Evolutionary conservation across 2,113 vertebrate species (phyloP), one percentile per base, ranked within the genome.

Genomic region (Ictidomys tridecemlineatus): DNA sequence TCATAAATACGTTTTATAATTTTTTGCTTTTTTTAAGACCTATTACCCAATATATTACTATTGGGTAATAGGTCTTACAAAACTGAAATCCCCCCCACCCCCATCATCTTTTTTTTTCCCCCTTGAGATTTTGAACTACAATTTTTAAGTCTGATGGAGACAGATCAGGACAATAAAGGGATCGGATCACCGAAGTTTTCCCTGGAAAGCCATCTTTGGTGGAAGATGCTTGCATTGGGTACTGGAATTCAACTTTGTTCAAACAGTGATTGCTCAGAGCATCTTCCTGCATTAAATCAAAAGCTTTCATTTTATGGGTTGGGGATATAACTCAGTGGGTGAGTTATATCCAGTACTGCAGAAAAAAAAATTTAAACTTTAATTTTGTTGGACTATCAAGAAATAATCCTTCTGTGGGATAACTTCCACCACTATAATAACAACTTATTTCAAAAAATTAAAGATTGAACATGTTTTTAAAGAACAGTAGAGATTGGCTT

Each of bases 1-100:
- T 34, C 63, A 56, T 86, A 90, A 39, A 51, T 87, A 77, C 86
- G 56, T 96, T 94, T 90, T 93, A 70, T 26, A 65, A 34, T n/a
- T 13, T 89, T 85, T 83, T 88, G 17, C n/a, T 74, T 69, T 11
- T 45, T 65, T 65, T 42, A 70, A 82, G 2, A 22, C 14, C 42
- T 34, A 70, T n/a, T n/a, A n/a, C n/a, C n/a, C n/a, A n/a, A n/a
- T 12, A 16, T 32, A 18, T n/a, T 85, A n/a, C 34, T 69, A 34
- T 56, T 76, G 26, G 32, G 37, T 58, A 58, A 32, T 77, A 48
- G 3, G 0, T 45, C 65, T 85, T 74, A 63, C 56, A 79, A 80
- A 85, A 86, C 73, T 28, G 13, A n/a, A 86, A 76, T 3, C 6
- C 56, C 17, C 12, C 12, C 26, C 53, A 20, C 18, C 1, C 18